A percentile compares a stretch with the other conserved stretches of the same genome.
phyloP scores from a whole-genome alignment of 92 coral and sea anemone species.

The Metridium senile region DNA sequence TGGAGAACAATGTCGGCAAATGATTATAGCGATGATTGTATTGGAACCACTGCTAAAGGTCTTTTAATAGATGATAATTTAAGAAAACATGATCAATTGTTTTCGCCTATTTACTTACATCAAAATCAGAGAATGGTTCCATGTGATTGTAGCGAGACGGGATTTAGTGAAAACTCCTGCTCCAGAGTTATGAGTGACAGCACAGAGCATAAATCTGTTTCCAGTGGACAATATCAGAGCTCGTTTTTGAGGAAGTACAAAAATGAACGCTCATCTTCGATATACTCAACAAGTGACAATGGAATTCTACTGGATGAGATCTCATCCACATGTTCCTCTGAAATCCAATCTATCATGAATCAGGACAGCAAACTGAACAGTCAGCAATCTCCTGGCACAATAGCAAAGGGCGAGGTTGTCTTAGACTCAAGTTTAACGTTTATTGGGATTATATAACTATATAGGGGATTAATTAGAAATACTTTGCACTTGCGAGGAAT shows the following conservation, averaged over 20 bases:
- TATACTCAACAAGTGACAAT: constrained; percentile 32
- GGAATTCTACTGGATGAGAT: constrained; percentile 37
- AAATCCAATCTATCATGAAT: constrained; percentile 17
- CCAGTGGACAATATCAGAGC: constrained; percentile 6
- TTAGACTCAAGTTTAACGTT: constrained; percentile 78
- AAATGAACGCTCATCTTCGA: constrained; percentile 41
- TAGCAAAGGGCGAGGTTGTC: constrained; percentile 46
- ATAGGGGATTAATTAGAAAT: not conserved
- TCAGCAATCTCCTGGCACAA: constrained; percentile 17
- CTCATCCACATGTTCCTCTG: constrained; percentile 43
- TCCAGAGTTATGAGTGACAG: constrained; percentile 12
- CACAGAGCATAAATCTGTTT: constrained; percentile 14
- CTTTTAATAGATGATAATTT: constrained; percentile 14
- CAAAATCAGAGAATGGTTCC: constrained; percentile 15
- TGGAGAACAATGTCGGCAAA: constrained; percentile 34
- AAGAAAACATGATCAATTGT: constrained; percentile 5
- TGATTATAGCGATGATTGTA: not conserved
- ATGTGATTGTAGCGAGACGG: constrained; percentile 31
- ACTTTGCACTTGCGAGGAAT: not conserved
- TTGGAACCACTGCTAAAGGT: not conserved
- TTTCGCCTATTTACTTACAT: constrained; percentile 2
- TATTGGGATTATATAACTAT: constrained; percentile 71
- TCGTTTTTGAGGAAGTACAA: not conserved
- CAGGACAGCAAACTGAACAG: constrained; percentile 8
- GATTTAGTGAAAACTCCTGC: constrained; percentile 21